Evolutionary conservation across 1,140 invertebrate genomes (phyloP).

Genomic region (Ceratina australensis): DNA sequence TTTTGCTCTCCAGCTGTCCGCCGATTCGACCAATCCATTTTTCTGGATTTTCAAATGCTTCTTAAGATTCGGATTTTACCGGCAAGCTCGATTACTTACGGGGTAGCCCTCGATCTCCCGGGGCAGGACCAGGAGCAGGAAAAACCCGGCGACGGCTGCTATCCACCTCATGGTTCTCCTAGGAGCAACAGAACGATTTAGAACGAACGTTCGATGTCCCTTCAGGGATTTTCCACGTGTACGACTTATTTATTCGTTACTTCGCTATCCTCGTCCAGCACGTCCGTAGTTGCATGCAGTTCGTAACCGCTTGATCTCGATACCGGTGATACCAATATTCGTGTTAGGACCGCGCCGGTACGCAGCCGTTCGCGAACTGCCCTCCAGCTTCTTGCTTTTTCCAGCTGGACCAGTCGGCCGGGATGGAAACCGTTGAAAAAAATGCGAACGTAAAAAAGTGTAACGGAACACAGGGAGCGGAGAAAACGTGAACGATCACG

Average conservation of each 20-base stretch:
- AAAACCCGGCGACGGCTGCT: slow-evolving; percentile 37
- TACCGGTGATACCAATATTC: slow-evolving; percentile 4
- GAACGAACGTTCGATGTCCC: neutral
- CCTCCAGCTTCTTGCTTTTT: slow-evolving; percentile 11
- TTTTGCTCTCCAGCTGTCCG: slow-evolving; percentile 43
- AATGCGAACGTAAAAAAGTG: neutral
- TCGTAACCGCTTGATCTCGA: slow-evolving; percentile 48
- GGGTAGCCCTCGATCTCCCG: neutral
- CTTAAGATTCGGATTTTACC: no score
- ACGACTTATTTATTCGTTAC: slow-evolving; percentile 28
- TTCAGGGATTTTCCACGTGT: neutral
- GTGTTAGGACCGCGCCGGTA: slow-evolving; percentile 40
- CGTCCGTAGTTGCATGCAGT: slow-evolving; percentile 45
- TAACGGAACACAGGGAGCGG: neutral
- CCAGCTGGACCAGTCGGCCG: neutral
- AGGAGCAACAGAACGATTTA: neutral
- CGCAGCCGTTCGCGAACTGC: slow-evolving; percentile 55
- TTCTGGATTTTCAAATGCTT: no score
- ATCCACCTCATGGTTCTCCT: slow-evolving; percentile 46
- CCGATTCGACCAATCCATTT: neutral
- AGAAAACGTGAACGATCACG: slow-evolving; percentile 36
- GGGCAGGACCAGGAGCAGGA: slow-evolving; percentile 30
- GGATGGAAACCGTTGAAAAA: slow-evolving; percentile 9
- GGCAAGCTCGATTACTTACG: neutral
- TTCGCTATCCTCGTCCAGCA: slow-evolving; percentile 34